Evolutionary conservation across 2,113 vertebrate genomes (phyloP), one percentile per base, ranked within the genome.

Genomic region (Oryzias javanicus): DNA sequence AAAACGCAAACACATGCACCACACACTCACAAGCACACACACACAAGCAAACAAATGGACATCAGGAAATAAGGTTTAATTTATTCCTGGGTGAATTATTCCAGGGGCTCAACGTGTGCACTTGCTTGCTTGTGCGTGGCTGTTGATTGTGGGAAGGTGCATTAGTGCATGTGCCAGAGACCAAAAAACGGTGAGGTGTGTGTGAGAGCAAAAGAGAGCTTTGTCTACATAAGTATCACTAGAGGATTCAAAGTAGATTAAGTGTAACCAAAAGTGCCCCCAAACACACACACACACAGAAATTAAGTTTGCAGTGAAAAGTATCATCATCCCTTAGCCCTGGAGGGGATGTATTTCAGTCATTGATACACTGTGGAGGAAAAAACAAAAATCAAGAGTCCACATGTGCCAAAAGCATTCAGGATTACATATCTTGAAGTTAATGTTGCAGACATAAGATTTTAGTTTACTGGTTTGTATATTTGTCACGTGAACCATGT

Each of bases 61-160:
- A 27, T 42, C 59, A 18, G 42, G 19, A 66, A 60, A 66, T 42
- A 57, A 60, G 59, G 51, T 79, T 61, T 79, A 67, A 81, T 83
- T 78, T 72, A 80, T 86, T 82, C 77, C 50, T 44, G 27, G 35
- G 45, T 78, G 70, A 84, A 60, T 53, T 14, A 63, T 62, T 63
- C 70, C 58, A 57, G 25, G 54, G 50, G 65, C 49, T 65, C 24
- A 25, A 67, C 52, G 44, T 44, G n/a, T 61, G 66, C 57, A n/a
- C 4, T 1, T 42, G 52, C 62, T 52, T 24, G 52, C 60, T 52
- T 24, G 14, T 17, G 49, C 35, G 48, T 47, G 63, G 29, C 29
- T 35, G 35, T 35, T 35, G 46, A 40, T 57, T 2, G 46, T 80
- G 72, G 56, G 63, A 46, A 19, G 65, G 47, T 66, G 20, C 76